Evolutionary conservation across 2,113 vertebrate genomes (phyloP).

Genomic region (Spea bombifrons): DNA sequence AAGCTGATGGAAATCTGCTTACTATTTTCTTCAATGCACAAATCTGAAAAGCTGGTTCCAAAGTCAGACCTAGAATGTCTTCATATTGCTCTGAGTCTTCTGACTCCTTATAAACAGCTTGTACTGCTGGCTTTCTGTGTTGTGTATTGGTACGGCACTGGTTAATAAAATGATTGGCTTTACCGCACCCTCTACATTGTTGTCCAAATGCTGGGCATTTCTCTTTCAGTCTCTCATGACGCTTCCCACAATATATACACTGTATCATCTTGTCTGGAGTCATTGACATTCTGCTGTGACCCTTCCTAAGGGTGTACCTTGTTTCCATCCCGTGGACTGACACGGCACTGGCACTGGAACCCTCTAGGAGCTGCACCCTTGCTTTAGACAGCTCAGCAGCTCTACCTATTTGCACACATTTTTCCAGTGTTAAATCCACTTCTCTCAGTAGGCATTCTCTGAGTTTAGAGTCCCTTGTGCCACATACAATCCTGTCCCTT

Average conservation of each 20-base stretch:
- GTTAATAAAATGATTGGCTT: background rate
- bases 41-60: background rate
- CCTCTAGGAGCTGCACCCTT: background rate
- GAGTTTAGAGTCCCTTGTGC: background rate
- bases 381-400: background rate
- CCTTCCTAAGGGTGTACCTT: background rate
- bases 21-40: background rate
- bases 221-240: background rate
- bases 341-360: background rate
- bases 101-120: background rate
- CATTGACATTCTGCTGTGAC: background rate
- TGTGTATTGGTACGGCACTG: background rate
- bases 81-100: background rate
- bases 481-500: no score
- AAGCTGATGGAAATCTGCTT: background rate
- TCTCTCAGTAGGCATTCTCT: background rate
- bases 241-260: conserved; percentile 7
- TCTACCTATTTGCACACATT: no score
- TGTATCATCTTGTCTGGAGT: background rate
- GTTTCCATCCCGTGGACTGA: background rate
- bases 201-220: background rate
- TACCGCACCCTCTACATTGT: background rate
- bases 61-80: background rate
- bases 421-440: background rate
- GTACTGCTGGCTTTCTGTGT: background rate